phyloP scores from a whole-genome alignment of 2,113 vertebrate genomes.

The Centropus bengalensis region DNA sequence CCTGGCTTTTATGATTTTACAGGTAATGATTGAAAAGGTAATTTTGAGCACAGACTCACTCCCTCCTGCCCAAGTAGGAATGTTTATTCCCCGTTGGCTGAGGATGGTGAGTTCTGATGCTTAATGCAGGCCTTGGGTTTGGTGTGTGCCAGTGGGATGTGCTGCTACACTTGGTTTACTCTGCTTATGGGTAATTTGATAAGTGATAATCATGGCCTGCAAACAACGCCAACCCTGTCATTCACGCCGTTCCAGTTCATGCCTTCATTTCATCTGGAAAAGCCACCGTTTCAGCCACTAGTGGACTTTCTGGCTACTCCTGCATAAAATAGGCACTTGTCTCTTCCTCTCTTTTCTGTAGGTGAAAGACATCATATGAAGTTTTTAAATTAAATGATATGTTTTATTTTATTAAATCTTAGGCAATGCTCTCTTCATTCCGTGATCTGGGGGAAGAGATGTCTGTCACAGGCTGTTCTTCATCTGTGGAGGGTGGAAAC shows the following conservation, averaged over 20 bases:
- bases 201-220: constrained; percentile 49
- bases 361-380: background rate
- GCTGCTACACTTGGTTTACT: constrained; percentile 36
- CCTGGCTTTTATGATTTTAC: background rate
- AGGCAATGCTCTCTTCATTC: background rate
- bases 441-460: background rate
- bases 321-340: background rate
- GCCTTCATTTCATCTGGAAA: constrained; percentile 20
- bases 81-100: background rate
- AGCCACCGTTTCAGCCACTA: background rate
- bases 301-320: background rate
- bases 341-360: background rate
- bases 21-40: constrained; percentile 23
- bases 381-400: background rate
- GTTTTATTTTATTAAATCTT: background rate
- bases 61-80: background rate
- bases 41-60: background rate
- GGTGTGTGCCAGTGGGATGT: constrained; percentile 9
- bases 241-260: background rate
- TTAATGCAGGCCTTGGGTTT: constrained; percentile 18
- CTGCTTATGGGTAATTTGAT: constrained; percentile 15
- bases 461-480: background rate
- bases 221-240: background rate
- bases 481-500: background rate
- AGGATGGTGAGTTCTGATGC: constrained; percentile 2